These are phyloP conservation scores for Ceratosolen fusciceps DNA, from an alignment of 1,140 invertebrate species.

Conservation along the genomic window DNA sequence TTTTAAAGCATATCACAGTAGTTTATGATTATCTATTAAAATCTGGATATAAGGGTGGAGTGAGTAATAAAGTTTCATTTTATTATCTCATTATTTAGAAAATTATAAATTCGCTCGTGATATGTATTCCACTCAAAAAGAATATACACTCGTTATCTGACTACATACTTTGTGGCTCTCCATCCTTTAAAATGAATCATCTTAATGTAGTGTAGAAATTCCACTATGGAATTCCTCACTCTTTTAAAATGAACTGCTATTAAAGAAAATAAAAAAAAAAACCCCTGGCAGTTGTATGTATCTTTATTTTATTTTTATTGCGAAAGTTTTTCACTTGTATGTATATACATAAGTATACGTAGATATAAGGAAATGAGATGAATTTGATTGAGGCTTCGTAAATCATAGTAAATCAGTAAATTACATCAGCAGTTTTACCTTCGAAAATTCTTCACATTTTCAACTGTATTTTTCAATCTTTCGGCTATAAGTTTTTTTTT, in stretches of 20 bases:
- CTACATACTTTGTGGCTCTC: background rate
- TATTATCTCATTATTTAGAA: conserved; percentile 7
- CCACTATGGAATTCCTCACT: background rate
- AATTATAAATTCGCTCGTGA: background rate
- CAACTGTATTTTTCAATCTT: too few species aligned
- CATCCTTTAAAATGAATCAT: background rate
- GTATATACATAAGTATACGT: too few species aligned
- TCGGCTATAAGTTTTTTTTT: too few species aligned
- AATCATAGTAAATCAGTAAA: too few species aligned
- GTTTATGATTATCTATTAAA: background rate
- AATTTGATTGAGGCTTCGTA: too few species aligned
- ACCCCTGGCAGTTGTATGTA: background rate
- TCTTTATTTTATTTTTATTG: conserved; percentile 3
- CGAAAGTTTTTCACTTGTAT: background rate
- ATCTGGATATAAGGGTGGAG: background rate
- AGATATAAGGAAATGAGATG: too few species aligned
- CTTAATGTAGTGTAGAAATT: background rate
- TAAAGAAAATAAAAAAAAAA: too few species aligned
- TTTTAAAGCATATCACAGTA: background rate
- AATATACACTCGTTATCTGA: background rate
- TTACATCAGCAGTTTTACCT: too few species aligned
- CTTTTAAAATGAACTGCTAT: background rate
- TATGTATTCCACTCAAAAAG: background rate
- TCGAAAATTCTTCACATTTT: too few species aligned
- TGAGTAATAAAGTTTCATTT: background rate